Evolutionary conservation across 2,888 invertebrate species (phyloP), one percentile per base, ranked within the genome.

Genomic region (Microdon myrmicae): DNA sequence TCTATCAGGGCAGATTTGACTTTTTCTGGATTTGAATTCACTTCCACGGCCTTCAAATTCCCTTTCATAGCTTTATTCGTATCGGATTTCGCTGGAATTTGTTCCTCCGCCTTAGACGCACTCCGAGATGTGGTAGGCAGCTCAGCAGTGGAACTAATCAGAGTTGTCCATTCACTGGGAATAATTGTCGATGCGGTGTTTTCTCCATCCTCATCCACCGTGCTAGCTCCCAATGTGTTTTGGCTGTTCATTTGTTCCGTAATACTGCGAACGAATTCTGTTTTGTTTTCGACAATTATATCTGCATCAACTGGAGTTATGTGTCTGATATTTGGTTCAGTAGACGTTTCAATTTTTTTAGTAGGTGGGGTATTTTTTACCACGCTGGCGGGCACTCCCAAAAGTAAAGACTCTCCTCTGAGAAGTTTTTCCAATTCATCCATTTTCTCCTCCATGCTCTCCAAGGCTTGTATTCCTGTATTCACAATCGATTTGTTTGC

Each of bases 401-500:
- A 25, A 19, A 67, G 20, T 7, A 67, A 16, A 1, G 66, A 56
- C 25, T 71, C 68, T 10, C 66, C 34, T 22, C 47, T 31, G 5
- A 68, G 32, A 5, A 64, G 66, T n/a, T 64, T 39, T 12, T 54
- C 45, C 1, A 68, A n/a, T 13, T 61, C 31, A 16, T 34, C 20
- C 6, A 32, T 49, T 9, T 35, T 48, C 6, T 49, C 54, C 1
- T 37, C 31, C 9, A 29, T 6, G n/a, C 51, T 43, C 16, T 53
- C 48, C 8, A 67, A 14, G 6, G 48, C 9, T n/a, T 67, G 67
- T 6, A 58, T n/a, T 1, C 38, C 35, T 8, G 8, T 19, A 5
- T 47, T 31, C 1, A 5, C 26, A 6, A 14, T 23, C 13, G 47
- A 55, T 16, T 20, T 10, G 25, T 64, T 64, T 3, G 7, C 8